Conservation (phyloP, 1,140 invertebrate genomes). For the Drosophila littoralis region DNA sequence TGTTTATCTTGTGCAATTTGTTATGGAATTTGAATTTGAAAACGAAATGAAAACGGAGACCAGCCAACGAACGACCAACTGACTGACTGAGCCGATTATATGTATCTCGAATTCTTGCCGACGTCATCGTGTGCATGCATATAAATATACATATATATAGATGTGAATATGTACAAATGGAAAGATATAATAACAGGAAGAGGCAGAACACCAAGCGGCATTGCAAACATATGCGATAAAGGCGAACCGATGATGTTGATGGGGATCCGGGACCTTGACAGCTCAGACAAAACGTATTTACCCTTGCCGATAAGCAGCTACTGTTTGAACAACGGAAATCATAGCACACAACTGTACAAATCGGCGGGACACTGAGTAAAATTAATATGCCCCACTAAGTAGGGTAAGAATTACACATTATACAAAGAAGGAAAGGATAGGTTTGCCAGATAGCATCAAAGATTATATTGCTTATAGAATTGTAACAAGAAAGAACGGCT, state of each 20-base stretch:
- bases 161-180: not conserved
- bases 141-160: not conserved
- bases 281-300: slow-evolving; percentile 17
- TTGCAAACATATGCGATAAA: slow-evolving; percentile 38
- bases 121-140: slow-evolving; percentile 45
- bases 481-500: too few relatives aligned
- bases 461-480: too few relatives aligned
- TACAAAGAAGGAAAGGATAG: too few relatives aligned
- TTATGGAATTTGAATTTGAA: slow-evolving; percentile 76
- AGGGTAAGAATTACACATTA: too few relatives aligned
- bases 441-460: too few relatives aligned
- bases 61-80: slow-evolving; percentile 46
- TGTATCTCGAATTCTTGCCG: slow-evolving; percentile 48
- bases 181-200: slow-evolving; percentile 29
- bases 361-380: not conserved
- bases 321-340: slow-evolving; percentile 27
- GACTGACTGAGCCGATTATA: slow-evolving; percentile 48
- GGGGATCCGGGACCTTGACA: slow-evolving; percentile 29
- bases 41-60: slow-evolving; percentile 49
- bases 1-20: slow-evolving; percentile 68
- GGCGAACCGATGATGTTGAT: slow-evolving; percentile 30
- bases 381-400: not conserved
- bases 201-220: slow-evolving; percentile 14
- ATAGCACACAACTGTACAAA: slow-evolving; percentile 47
- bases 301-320: slow-evolving; percentile 47